phyloP scores from a whole-genome alignment of 2,797 vertebrate species.

The Catharus ustulatus region DNA sequence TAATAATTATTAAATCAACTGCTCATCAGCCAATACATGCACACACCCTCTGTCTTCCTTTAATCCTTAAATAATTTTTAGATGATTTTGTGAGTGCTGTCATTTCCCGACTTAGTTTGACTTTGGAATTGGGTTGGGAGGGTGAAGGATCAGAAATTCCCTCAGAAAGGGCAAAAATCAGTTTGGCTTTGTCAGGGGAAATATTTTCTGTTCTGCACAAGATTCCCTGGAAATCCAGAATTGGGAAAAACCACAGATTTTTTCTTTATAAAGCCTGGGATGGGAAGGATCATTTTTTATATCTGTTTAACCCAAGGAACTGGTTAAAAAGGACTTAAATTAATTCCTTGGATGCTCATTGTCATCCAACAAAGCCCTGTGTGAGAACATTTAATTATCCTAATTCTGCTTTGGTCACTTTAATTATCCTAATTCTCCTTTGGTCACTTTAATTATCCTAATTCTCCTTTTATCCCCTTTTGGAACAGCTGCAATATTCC shows the following conservation, averaged over 20 bases:
- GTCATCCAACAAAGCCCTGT: neutral
- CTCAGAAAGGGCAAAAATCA: neutral
- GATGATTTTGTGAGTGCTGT: neutral
- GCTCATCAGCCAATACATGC: neutral
- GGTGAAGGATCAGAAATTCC: neutral
- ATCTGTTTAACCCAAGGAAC: neutral
- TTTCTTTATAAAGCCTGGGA: accelerated
- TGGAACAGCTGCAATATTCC: neutral
- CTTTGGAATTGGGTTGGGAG: neutral
- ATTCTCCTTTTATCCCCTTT: neutral
- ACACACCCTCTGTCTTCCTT: neutral
- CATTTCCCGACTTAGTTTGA: neutral
- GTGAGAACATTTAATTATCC: neutral
- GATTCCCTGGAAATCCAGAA: neutral
- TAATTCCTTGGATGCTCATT: neutral
- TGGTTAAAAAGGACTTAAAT: neutral
- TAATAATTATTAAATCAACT: constrained; percentile 14
- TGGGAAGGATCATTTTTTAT: neutral
- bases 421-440: neutral
- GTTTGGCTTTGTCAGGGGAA: neutral
- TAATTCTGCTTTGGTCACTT: neutral
- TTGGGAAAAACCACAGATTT: neutral
- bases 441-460: neutral
- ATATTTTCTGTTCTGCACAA: neutral
- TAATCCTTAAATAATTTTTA: constrained; percentile 33